Conservation (phyloP, 2,113 vertebrate genomes). For the Malurus melanocephalus region DNA sequence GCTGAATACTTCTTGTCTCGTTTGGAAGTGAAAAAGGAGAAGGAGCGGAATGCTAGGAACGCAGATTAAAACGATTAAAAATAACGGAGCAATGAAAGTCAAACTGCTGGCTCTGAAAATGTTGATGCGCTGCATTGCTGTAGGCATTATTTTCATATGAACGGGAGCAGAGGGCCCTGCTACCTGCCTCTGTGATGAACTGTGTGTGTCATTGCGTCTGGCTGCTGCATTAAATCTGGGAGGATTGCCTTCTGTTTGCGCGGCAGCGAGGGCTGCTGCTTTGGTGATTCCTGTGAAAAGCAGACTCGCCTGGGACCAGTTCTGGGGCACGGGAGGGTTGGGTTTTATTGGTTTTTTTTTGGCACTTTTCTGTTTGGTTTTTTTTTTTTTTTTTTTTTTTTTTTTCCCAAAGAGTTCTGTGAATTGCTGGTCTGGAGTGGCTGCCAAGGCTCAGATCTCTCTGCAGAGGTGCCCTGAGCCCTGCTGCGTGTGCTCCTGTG, state of each 20-base stretch:
- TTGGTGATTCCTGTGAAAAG: not conserved
- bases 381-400: not conserved
- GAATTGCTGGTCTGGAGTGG: not conserved
- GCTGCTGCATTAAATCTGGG: constrained; percentile 50
- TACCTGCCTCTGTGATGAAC: constrained; percentile 59
- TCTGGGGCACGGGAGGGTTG: not conserved
- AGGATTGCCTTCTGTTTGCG: constrained; percentile 18
- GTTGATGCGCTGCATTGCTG: constrained; percentile 33
- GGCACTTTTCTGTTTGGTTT: not conserved
- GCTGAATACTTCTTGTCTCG: constrained; percentile 40
- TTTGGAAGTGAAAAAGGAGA: constrained; percentile 16
- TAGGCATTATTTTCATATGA: constrained; percentile 58
- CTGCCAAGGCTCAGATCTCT: not conserved
- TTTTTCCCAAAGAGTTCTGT: not conserved
- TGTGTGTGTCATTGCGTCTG: constrained; percentile 37
- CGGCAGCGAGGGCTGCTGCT: not conserved
- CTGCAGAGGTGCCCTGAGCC: not conserved
- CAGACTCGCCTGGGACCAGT: constrained; percentile 1
- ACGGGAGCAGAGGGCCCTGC: constrained; percentile 21
- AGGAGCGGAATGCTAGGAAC: not conserved
- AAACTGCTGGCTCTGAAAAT: constrained; percentile 50
- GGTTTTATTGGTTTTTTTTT: not conserved
- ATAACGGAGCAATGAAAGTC: constrained; percentile 42
- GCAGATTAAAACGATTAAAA: constrained; percentile 53
- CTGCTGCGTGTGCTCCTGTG: rapidly evolving